These are phyloP conservation scores for Brachionus paranguensis DNA, from an alignment of 1,140 invertebrate species.

Conservation along the genomic window DNA sequence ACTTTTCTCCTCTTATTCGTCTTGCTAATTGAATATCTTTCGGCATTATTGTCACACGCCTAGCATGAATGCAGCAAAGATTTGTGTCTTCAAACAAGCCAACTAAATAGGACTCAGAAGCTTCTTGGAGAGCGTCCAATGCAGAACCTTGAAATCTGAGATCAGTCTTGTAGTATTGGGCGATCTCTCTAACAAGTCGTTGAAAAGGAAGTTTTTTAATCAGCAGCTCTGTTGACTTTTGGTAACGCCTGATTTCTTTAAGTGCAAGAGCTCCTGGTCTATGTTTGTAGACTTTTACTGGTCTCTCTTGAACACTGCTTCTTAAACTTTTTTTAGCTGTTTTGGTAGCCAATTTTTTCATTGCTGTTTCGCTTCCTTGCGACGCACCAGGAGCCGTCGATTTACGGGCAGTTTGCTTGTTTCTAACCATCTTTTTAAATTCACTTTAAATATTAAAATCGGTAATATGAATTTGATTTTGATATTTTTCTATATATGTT, in stretches of 20 bases:
- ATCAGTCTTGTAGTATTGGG: conserved; percentile 68
- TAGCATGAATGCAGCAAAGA: conserved; percentile 86
- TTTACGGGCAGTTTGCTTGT: conserved; percentile 74
- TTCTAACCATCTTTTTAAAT: conserved; percentile 59
- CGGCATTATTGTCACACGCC: conserved; percentile 89
- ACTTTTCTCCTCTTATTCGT: conserved; percentile 49
- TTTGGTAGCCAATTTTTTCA: conserved; percentile 60
- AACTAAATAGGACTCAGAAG: conserved; percentile 78
- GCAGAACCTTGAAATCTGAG: conserved; percentile 61
- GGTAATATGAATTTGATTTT: no score
- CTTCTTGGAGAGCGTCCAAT: conserved; percentile 62
- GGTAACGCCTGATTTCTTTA: conserved; percentile 76
- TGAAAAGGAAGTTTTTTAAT: conserved; percentile 78
- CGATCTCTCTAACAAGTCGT: conserved; percentile 75
- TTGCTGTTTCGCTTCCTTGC: conserved; percentile 52
- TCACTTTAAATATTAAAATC: no score
- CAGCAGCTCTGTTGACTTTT: conserved; percentile 73
- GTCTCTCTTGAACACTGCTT: conserved; percentile 60
- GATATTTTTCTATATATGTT: no score
- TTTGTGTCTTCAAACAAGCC: conserved; percentile 84
- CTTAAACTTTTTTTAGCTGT: conserved; percentile 62
- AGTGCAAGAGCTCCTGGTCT: conserved; percentile 75
- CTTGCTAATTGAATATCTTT: conserved; percentile 74
- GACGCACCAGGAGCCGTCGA: conserved; percentile 48
- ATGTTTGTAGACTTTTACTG: conserved; percentile 48